Evolutionary conservation across 2,888 invertebrate species (phyloP).

Genomic region (Amiota minor): DNA sequence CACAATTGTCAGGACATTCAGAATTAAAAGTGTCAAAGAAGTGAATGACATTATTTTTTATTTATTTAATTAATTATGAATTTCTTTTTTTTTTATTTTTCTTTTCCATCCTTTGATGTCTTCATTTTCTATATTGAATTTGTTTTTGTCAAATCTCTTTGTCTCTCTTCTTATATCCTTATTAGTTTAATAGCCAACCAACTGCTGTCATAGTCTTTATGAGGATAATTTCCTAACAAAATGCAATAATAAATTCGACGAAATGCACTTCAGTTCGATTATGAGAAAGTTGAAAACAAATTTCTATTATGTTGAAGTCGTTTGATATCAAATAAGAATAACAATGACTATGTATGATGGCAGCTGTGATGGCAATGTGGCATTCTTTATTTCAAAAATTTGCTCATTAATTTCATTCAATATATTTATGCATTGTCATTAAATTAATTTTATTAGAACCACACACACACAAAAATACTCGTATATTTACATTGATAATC

Average conservation of each 20-base stretch:
- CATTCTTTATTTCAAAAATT: constrained; percentile 58
- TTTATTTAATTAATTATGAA: background rate
- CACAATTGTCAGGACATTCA: constrained; percentile 13
- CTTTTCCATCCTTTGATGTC: too few species aligned
- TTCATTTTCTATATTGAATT: constrained; percentile 33
- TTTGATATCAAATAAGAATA: background rate
- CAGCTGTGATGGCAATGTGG: background rate
- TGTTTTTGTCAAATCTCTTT: too few species aligned
- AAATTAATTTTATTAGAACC: constrained; percentile 59
- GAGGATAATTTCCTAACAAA: constrained; percentile 38
- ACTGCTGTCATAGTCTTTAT: background rate
- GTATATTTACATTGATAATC: constrained; percentile 4
- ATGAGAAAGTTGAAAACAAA: too few species aligned
- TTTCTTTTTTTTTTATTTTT: background rate
- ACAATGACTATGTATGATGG: constrained; percentile 3
- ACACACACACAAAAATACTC: background rate
- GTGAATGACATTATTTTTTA: background rate
- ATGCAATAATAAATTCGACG: constrained; percentile 66
- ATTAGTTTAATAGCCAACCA: too few species aligned
- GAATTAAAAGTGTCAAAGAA: background rate
- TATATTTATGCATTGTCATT: constrained; percentile 67
- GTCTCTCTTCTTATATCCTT: too few species aligned
- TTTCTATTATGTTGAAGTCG: too few species aligned
- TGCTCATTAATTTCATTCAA: constrained; percentile 64
- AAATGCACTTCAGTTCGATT: constrained; percentile 65